phyloP scores from a whole-genome alignment of 2,113 vertebrate species.

The Sapajus apella region DNA sequence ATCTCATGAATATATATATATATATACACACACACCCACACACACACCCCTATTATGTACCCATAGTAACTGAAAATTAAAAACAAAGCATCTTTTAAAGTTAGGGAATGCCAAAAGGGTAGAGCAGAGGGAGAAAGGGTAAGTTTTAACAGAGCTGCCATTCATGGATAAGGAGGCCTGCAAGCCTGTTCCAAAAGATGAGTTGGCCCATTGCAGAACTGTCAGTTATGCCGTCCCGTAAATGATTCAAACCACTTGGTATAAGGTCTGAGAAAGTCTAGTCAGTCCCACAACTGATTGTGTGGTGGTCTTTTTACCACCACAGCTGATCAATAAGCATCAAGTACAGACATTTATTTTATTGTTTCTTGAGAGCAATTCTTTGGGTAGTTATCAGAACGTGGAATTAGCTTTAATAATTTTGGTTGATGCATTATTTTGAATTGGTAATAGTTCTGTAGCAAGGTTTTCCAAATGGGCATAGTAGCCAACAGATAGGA shows the following conservation, averaged over 20 bases:
- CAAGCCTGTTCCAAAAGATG: not conserved
- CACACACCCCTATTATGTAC: too few relatives aligned
- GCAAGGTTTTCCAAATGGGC: not conserved
- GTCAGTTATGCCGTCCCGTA: not conserved
- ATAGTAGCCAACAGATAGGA: not conserved
- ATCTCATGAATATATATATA: too few relatives aligned
- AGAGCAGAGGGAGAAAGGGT: not conserved
- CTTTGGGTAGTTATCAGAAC: not conserved
- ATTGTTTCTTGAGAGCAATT: not conserved
- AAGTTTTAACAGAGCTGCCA: not conserved
- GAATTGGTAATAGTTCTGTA: not conserved
- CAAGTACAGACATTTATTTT: not conserved
- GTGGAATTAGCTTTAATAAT: not conserved
- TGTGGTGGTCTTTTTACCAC: not conserved
- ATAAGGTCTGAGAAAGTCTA: not conserved
- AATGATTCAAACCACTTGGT: not conserved
- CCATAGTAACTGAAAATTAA: not conserved
- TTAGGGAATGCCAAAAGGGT: not conserved
- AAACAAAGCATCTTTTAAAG: not conserved
- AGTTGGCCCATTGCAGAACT: not conserved
- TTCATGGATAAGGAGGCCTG: not conserved
- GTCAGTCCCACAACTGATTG: not conserved
- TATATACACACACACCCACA: too few relatives aligned
- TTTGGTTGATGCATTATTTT: not conserved
- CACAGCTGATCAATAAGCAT: not conserved